These are phyloP conservation scores for Lasioglossum vierecki DNA, from an alignment of 2,888 invertebrate genomes.

Conservation along the genomic window DNA sequence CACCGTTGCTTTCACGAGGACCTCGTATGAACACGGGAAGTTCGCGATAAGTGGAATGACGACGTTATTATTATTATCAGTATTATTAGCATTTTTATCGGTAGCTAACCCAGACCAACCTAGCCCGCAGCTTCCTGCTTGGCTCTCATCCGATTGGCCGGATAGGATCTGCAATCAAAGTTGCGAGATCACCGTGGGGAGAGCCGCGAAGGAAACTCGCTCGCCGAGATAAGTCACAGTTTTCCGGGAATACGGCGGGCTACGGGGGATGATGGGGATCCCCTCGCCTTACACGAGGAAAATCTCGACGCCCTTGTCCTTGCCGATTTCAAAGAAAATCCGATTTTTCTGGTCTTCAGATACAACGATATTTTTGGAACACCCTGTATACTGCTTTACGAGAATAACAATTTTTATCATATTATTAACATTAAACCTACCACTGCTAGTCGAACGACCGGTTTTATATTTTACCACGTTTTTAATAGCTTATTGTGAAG, in stretches of 20 bases:
- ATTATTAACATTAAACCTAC: too few species aligned
- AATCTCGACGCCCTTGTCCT: background rate
- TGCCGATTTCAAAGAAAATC: background rate
- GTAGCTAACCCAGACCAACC: background rate
- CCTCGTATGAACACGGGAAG: background rate
- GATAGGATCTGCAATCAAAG: conserved; percentile 12
- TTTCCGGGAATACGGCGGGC: background rate
- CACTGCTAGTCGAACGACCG: too few species aligned
- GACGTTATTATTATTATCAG: conserved; percentile 6
- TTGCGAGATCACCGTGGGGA: conserved; percentile 4
- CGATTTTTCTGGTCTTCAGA: background rate
- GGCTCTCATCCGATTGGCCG: background rate
- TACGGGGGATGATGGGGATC: background rate
- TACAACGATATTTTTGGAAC: background rate
- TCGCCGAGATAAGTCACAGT: conserved; percentile 12
- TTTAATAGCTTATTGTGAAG: too few species aligned
- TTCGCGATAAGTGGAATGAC: conserved; percentile 1
- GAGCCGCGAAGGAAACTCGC: background rate
- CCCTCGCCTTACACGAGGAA: background rate
- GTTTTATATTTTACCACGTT: too few species aligned
- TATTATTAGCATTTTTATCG: conserved; percentile 14
- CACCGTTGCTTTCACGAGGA: background rate
- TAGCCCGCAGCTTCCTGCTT: background rate
- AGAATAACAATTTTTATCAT: too few species aligned
- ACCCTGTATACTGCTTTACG: too few species aligned